Evolutionary conservation across 2,797 vertebrate species (phyloP).

Genomic region (Oreortyx pictus): DNA sequence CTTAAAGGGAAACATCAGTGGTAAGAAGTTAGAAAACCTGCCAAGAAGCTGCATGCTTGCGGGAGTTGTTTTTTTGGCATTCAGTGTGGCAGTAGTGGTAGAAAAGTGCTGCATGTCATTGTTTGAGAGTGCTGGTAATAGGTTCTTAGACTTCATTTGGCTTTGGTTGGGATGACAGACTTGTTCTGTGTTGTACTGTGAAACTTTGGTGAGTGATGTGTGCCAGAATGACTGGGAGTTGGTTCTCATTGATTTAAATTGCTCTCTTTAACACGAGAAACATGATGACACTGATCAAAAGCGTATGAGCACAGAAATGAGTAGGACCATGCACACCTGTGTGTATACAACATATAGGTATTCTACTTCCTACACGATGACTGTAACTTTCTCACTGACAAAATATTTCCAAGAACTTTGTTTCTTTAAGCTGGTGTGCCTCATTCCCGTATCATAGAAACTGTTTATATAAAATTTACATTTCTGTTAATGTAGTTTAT

Average conservation of each 20-base stretch:
- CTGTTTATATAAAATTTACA: neutral
- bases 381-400: neutral
- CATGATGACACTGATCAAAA: neutral
- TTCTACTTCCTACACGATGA: neutral
- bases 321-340: neutral
- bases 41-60: neutral
- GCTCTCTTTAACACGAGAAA: neutral
- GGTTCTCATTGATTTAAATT: neutral
- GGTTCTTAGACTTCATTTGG: neutral
- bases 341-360: neutral
- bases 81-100: neutral
- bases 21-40: neutral
- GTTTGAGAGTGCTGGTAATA: neutral
- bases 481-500: neutral
- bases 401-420: neutral
- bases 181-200: neutral
- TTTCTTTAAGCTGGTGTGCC: neutral
- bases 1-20: neutral
- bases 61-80: neutral
- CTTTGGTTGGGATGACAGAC: neutral
- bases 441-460: neutral
- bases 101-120: neutral
- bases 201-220: neutral
- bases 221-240: neutral
- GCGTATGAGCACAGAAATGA: neutral